phyloP scores from a whole-genome alignment of 2,888 invertebrate species.

The Zonitis immaculata region DNA sequence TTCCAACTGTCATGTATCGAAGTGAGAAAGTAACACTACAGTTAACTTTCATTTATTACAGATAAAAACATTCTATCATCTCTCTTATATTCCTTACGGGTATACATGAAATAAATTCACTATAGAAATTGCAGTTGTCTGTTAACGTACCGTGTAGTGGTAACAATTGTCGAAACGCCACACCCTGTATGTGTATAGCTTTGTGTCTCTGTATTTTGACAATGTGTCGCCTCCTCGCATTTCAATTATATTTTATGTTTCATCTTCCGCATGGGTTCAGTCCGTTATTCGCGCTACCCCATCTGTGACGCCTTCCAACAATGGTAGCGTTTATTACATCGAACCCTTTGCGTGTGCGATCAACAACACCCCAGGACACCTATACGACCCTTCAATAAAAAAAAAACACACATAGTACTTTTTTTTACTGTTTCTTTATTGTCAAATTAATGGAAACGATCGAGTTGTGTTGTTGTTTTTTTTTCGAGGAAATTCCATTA shows the following conservation, averaged over 20 bases:
- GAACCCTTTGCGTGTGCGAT: constrained; percentile 9
- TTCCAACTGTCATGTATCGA: constrained; percentile 18
- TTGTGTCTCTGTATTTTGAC: constrained; percentile 14
- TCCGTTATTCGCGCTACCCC: constrained; percentile 37
- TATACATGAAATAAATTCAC: constrained; percentile 9
- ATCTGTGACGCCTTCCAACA: constrained; percentile 38
- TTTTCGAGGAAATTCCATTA: no score
- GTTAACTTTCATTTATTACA: background rate
- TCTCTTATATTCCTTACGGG: background rate
- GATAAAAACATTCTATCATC: background rate
- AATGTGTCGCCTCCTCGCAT: constrained; percentile 38
- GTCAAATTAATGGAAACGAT: no score
- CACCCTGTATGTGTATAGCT: constrained; percentile 11
- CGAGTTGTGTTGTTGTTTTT: no score
- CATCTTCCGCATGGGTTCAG: constrained; percentile 42
- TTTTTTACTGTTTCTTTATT: no score
- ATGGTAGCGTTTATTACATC: constrained; percentile 19
- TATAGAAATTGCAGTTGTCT: constrained; percentile 9
- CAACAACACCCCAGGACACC: constrained; percentile 8
- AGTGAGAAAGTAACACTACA: constrained; percentile 12
- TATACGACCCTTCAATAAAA: no score
- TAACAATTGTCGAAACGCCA: constrained; percentile 25
- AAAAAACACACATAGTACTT: no score
- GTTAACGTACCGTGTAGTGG: constrained; percentile 19
- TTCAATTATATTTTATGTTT: constrained; percentile 45